Evolutionary conservation across 2,888 invertebrate genomes (phyloP).

Genomic region (Rutpela maculata): DNA sequence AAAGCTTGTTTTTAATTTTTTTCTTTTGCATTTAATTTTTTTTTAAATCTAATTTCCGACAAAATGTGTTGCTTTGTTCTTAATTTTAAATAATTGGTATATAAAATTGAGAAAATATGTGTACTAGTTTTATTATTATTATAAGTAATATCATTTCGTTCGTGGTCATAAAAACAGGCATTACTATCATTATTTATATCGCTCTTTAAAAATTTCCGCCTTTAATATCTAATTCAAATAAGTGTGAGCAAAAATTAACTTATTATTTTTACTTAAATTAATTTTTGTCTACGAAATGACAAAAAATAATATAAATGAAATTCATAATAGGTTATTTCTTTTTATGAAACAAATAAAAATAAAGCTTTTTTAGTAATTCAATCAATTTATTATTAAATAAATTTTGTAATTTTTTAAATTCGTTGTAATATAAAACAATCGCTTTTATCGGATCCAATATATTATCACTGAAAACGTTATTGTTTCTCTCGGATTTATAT

Average conservation of each 20-base stretch:
- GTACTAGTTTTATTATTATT: too few relatives aligned
- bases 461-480: slow-evolving; percentile 4
- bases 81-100: too few relatives aligned
- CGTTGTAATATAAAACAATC: slow-evolving; percentile 31
- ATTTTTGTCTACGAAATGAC: slow-evolving; percentile 14
- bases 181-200: neutral
- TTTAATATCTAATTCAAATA: slow-evolving; percentile 12
- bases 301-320: slow-evolving; percentile 34
- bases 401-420: slow-evolving; percentile 34
- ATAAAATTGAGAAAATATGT: too few relatives aligned
- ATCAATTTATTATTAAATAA: slow-evolving; percentile 38
- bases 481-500: slow-evolving; percentile 32
- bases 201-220: neutral
- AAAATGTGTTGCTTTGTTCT: too few relatives aligned
- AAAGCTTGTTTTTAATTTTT: too few relatives aligned
- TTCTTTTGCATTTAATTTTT: too few relatives aligned
- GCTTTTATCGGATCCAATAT: slow-evolving; percentile 16
- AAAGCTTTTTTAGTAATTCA: slow-evolving; percentile 28
- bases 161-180: neutral
- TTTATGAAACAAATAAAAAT: slow-evolving; percentile 13
- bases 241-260: slow-evolving; percentile 25
- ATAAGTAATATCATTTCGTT: too few relatives aligned
- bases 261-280: slow-evolving; percentile 37
- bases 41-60: too few relatives aligned
- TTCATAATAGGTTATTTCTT: slow-evolving; percentile 33